Evolutionary conservation across 2,888 invertebrate genomes (phyloP).

Genomic region (Ormyrus rosae): DNA sequence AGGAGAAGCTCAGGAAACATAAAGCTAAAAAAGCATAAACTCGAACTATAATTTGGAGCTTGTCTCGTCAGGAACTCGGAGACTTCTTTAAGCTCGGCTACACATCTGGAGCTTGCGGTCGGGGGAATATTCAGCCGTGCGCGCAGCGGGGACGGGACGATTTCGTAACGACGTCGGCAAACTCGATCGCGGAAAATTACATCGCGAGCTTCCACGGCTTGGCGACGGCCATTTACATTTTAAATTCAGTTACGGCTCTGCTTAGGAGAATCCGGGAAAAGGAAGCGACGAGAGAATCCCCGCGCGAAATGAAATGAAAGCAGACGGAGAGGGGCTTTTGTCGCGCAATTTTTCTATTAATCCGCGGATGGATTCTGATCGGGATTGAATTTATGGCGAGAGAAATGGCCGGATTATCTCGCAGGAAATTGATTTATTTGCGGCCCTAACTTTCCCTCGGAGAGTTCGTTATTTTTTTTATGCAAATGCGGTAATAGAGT

Average conservation of each 20-base stretch:
- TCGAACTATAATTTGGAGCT: too few species aligned
- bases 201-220: constrained; percentile 44
- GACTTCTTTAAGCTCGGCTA: too few species aligned
- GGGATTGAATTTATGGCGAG: constrained; percentile 19
- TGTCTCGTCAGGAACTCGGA: too few species aligned
- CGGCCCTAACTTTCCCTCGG: constrained; percentile 11
- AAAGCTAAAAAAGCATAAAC: too few species aligned
- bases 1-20: too few species aligned
- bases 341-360: constrained; percentile 18
- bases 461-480: constrained; percentile 45
- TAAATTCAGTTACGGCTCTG: constrained; percentile 61
- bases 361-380: constrained; percentile 20
- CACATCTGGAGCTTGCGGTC: too few species aligned
- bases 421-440: constrained; percentile 33
- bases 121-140: constrained; percentile 15
- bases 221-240: constrained; percentile 61
- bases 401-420: constrained; percentile 27
- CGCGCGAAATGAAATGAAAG: constrained; percentile 57
- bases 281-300: constrained; percentile 29
- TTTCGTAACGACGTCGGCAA: constrained; percentile 55
- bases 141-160: not conserved
- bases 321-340: constrained; percentile 26
- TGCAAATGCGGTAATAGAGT: constrained; percentile 50
- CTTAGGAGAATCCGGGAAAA: constrained; percentile 48
- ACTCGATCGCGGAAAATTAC: constrained; percentile 60